Evolutionary conservation across 2,888 invertebrate genomes (phyloP), one percentile per base, ranked within the genome.

Genomic region (Epistrophella euchroma): DNA sequence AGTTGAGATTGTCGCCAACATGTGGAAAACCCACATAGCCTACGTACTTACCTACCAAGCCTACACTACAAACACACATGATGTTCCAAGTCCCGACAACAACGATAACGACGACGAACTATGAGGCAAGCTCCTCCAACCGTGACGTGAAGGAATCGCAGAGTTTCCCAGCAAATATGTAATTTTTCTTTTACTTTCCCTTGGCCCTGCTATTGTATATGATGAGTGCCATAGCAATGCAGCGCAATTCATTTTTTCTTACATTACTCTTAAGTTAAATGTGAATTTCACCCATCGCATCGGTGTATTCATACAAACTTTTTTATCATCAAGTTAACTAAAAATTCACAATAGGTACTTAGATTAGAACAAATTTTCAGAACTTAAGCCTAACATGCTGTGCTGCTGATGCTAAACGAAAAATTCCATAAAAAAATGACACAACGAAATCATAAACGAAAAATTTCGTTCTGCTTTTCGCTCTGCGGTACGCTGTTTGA

Each of bases 21-120:
- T 83, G 62, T 78, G 78, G 35, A 73, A 73, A 85, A 77, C 81
- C 81, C 85, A 85, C 85, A 81, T 25, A 43, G 43, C 58, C 58
- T 50, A 25, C 32, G 47, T 71, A 60, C 73, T 19, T 37, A 40
- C 40, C 32, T 66, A 9, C 32, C 32, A 47, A 50, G 68, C 68
- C 66, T 79, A 58, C 64, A 73, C 56, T 19, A 6, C 5, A 58
- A 13, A 58, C 11, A 22, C 28, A 22, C 17, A 50, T 40, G 45
- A 35, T 60, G 58, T 74, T 22, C 68, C 50, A n/a, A 68, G 58
- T 74, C 35, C 68, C 50, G 22, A 68, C n/a, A 52, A 40, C 79
- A 62, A 19, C 52, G 68, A 68, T 50, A 62, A 22, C 52, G 25
- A 25, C 25, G 52, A 52, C 9, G 15, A 25, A 32, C 32, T 47